Evolutionary conservation across 2,113 vertebrate species (phyloP), one percentile per base, ranked within the genome.

Genomic region (Ptilorrhoa leucosticta): DNA sequence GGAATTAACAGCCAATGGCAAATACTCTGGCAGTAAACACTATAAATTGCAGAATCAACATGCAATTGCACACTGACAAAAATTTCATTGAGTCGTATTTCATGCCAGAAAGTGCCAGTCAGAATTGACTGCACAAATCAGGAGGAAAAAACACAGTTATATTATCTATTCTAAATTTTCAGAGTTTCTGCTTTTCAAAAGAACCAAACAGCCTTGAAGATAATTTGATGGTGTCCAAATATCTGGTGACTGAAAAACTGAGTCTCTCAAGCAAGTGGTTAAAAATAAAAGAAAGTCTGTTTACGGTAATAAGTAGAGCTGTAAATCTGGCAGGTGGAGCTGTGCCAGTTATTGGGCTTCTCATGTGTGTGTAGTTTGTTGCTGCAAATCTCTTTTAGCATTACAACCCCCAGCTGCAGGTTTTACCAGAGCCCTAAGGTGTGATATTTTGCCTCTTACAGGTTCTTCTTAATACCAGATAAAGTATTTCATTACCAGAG

Each of bases 381-480:
- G 11, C 50, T 77, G 47, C 21, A 73, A 72, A 76, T 53, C n/a
- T 11, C 54, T 78, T 76, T 26, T 27, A 89, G 23, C 0, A 0
- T 56, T 63, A 69, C n/a, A 71, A 22, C 9, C 22, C 10, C 9
- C 48, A 56, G 31, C 44, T 78, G 31, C 15, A 68, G 40, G 12
- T 61, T 71, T 57, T 69, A 30, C 27, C 42, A 51, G 69, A 79
- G 37, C 39, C 40, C 31, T 48, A 91, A 87, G 20, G 40, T 18
- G 31, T 0, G 45, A 79, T 37, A 60, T 81, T 83, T 68, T 64
- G 7, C 21, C 16, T 69, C 50, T 39, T 31, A 42, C 1, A 27
- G 20, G 39, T 93, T 76, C 20, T 90, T 93, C 64, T 68, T 89
- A 71, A 56, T 57, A 94, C 33, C 42, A 73, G 51, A 57, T 60